Base-by-base conservation (phyloP, 1,140 invertebrate genomes). In the Chlorops oryzae region DNA sequence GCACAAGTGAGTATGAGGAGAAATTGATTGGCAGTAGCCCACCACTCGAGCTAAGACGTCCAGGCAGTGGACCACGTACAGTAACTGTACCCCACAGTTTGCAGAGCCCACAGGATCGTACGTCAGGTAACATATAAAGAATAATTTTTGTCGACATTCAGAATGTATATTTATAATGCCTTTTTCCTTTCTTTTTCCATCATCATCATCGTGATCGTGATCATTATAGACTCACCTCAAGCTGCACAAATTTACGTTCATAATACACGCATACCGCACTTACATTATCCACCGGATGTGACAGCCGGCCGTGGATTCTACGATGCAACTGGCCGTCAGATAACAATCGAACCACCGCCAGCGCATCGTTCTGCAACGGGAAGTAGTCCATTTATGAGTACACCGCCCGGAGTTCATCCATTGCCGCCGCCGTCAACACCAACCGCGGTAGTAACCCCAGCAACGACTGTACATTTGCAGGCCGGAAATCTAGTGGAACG, bases 51-150 rank as follows among this genome's bases (percentile, higher is more conserved):
- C 71, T 88, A 54, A 76, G 85, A 34, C 73, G 85, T 12, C 76
- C 79, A 61, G 77, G 75, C 20, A 68, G 61, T 42, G 63, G 60
- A 34, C 59, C 65, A 28, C 59, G 65, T 38, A 61, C 59, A 12
- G 65, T 75, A 24, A 61, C 73, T 20, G 75, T 77, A 27, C 75
- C 77, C n/a, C 77, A 78, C 47, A 73, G 77, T 55, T 73, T 80
- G 55, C 81, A 81, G 61, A 84, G 84, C 23, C 81, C 85, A 5
- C 85, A 87, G 55, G 87, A 90, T 65, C 76, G 87, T 47, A 80
- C 80, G 18, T 87, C 87, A 51, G 87, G 80, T 81, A 69, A 73
- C 66, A 69, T 47, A 23, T 21, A 25, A 2, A 24, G 27, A 5
- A 5, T 3, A 7, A 13, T 13, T n/a, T n/a, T n/a, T n/a, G 9